Evolutionary conservation across 2,113 vertebrate genomes (phyloP), one percentile per base, ranked within the genome.

Genomic region (Leptocoma aspasia): DNA sequence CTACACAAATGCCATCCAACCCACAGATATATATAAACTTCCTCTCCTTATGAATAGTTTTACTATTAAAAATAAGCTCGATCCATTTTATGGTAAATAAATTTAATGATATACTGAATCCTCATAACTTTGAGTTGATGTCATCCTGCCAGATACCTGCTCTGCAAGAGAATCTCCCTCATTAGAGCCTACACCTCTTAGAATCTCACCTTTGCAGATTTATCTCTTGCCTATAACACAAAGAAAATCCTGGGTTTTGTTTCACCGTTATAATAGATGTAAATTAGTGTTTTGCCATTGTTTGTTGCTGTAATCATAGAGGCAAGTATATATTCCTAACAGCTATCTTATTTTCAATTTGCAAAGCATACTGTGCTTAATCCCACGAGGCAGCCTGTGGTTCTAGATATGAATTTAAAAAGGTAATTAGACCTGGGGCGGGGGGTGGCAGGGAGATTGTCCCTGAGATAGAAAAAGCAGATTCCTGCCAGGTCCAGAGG

Each of bases 271-370:
- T 97, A 98, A 97, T 97, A 96, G 96, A 98, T 98, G 98, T 97
- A 98, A 98, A 98, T 98, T 96, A 98, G 97, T 98, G 97, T 98
- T 98, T 98, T 98, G 89, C 89, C 95, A 97, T 98, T 98, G 97
- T 98, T 98, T 98, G 96, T 97, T 91, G 52, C 82, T 63, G 96
- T 98, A 98, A 98, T 98, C 98, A 98, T 97, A 97, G 94, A 98
- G 92, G 95, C 95, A 98, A 97, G 97, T 97, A 92, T 98, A 97
- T 96, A 96, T 97, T 98, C 97, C 97, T 98, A 98, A 98, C 98
- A 98, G 98, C 98, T 98, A 98, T 98, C 98, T 98, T 98, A 98
- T 98, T 98, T 98, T 98, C 98, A 98, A 98, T 99, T 99, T 99
- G 98, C 98, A 98, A 97, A 98, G 96, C 97, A 96, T 97, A 98